These are phyloP conservation scores for Rosalia funebris DNA, from an alignment of 2,888 invertebrate genomes.

Conservation along the genomic window DNA sequence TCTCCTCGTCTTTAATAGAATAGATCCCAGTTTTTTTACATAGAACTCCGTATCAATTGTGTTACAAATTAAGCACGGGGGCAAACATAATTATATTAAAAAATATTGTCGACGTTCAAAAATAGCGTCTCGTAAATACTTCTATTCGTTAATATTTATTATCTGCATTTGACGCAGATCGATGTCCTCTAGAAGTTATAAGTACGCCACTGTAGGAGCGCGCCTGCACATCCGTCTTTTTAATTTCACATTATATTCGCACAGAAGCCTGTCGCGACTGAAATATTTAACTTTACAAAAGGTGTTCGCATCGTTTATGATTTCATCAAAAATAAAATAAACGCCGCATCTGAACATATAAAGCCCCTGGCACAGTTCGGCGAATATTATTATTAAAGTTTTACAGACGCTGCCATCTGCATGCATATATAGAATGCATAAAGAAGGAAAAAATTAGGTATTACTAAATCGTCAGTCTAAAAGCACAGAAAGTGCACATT, in stretches of 20 bases:
- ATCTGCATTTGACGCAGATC: too few relatives aligned
- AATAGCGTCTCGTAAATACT: too few relatives aligned
- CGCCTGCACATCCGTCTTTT: not conserved
- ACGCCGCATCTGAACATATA: not conserved
- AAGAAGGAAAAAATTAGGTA: not conserved
- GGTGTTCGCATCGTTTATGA: conserved; percentile 13
- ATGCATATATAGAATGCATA: not conserved
- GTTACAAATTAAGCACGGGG: too few relatives aligned
- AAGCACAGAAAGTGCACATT: not conserved
- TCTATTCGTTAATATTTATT: too few relatives aligned
- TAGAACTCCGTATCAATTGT: too few relatives aligned
- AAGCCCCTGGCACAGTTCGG: not conserved
- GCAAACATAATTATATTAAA: too few relatives aligned
- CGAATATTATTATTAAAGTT: conserved; percentile 9
- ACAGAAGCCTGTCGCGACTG: not conserved
- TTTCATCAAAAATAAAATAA: conserved; percentile 19
- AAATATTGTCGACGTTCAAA: too few relatives aligned
- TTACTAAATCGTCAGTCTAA: not conserved
- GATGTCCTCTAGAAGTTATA: too few relatives aligned
- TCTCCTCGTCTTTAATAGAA: too few relatives aligned
- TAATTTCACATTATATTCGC: too few relatives aligned
- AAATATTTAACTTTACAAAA: conserved; percentile 11
- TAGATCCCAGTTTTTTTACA: too few relatives aligned
- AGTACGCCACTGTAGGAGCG: too few relatives aligned
- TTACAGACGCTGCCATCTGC: conserved; percentile 1